phyloP scores from a whole-genome alignment of 2,888 invertebrate species.

The Suillia variegata region DNA sequence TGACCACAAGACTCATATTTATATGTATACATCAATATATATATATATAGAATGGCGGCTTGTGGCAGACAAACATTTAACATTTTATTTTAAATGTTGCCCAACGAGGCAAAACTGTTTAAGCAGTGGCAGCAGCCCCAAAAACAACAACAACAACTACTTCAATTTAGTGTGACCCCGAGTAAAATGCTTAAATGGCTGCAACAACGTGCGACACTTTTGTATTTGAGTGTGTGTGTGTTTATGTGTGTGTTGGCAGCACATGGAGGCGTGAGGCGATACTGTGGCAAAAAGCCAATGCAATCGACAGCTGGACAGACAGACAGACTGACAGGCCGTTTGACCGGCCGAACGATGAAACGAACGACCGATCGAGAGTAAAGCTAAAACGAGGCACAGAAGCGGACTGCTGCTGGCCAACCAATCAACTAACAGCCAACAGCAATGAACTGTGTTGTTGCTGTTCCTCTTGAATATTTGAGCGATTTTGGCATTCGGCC shows the following conservation, averaged over 20 bases:
- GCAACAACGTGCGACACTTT: not conserved
- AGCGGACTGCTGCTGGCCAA: not conserved
- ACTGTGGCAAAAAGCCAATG: slow-evolving; percentile 2
- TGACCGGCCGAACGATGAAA: not conserved
- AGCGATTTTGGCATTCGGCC: slow-evolving; percentile 46
- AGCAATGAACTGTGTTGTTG: not conserved
- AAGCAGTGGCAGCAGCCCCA: not conserved
- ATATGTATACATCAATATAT: too few species aligned
- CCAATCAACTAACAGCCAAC: not conserved
- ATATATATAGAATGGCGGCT: too few species aligned
- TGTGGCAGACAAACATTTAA: slow-evolving; percentile 45
- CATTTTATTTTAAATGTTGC: slow-evolving; percentile 51
- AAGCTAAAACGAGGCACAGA: too few species aligned
- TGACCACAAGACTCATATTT: too few species aligned
- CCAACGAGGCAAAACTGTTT: not conserved
- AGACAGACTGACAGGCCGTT: not conserved
- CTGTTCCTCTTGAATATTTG: not conserved
- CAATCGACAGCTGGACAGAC: not conserved
- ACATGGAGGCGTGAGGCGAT: slow-evolving; percentile 1
- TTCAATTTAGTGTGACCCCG: not conserved
- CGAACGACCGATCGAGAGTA: too few species aligned
- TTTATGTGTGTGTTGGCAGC: not conserved
- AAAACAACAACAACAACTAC: not conserved
- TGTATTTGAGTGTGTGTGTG: not conserved
- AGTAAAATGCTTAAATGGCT: not conserved